Evolutionary conservation across 2,888 invertebrate genomes (phyloP).

Genomic region (Yponomeuta malinellus): DNA sequence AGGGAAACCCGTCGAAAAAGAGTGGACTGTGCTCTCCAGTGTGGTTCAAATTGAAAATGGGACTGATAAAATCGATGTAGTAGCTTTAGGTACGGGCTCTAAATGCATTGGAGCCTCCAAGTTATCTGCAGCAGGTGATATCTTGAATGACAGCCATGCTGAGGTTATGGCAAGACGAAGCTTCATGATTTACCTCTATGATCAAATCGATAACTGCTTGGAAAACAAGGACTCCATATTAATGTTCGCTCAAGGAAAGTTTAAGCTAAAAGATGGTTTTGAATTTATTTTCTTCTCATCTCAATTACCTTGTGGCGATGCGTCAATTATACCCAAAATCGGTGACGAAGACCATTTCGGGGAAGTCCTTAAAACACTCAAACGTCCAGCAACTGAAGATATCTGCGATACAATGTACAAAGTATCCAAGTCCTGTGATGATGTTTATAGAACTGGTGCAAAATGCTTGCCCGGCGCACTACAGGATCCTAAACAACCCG

Average conservation of each 20-base stretch:
- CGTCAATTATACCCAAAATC: constrained; percentile 84
- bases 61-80: constrained; percentile 68
- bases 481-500: constrained; percentile 77
- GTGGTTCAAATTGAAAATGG: constrained; percentile 74
- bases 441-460: constrained; percentile 90
- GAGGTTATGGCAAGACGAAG: constrained; percentile 91
- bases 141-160: constrained; percentile 94
- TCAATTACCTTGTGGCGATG: constrained; percentile 95
- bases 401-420: constrained; percentile 33
- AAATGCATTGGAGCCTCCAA: constrained; percentile 89
- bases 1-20: constrained; percentile 83
- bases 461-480: constrained; percentile 79
- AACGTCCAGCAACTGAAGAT: constrained; percentile 35
- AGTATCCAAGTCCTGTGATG: constrained; percentile 28
- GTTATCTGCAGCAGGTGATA: constrained; percentile 79
- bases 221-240: constrained; percentile 49
- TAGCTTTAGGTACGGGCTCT: constrained; percentile 92
- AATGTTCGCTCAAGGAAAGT: constrained; percentile 38
- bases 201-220: constrained; percentile 70
- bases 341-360: constrained; percentile 44
- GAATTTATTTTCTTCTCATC: constrained; percentile 90
- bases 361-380: constrained; percentile 35
- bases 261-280: constrained; percentile 72
- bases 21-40: constrained; percentile 91
- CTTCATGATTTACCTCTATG: constrained; percentile 85